phyloP scores from a whole-genome alignment of 2,113 vertebrate species.

The Leuciscus idus region DNA sequence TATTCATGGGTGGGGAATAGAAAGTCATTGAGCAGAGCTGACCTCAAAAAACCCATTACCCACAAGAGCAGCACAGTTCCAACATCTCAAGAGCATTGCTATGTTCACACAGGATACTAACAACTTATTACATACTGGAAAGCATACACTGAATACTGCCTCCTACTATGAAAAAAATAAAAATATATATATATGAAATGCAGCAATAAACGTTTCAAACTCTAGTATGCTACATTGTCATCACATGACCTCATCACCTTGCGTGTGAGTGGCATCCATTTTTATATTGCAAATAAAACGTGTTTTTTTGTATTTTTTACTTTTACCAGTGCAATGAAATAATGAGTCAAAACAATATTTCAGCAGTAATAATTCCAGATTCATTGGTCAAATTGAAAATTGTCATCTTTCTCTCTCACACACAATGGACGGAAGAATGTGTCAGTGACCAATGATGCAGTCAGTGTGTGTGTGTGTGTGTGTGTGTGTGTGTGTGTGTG shows the following conservation, averaged over 20 bases:
- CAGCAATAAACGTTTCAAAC: neutral
- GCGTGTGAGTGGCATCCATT: too few relatives aligned
- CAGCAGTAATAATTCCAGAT: too few relatives aligned
- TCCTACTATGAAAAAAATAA: neutral
- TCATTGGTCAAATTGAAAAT: too few relatives aligned
- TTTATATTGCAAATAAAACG: neutral
- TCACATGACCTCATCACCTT: too few relatives aligned
- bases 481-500: neutral
- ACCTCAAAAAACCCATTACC: neutral
- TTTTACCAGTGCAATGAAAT: too few relatives aligned
- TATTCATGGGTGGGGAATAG: neutral
- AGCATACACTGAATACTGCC: neutral
- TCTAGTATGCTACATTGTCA: too few relatives aligned
- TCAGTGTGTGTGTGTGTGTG: neutral
- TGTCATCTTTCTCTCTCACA: neutral
- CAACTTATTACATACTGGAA: neutral
- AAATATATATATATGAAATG: too few relatives aligned
- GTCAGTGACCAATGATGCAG: conserved; percentile 3
- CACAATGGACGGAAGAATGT: conserved; percentile 5
- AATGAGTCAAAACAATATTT: too few relatives aligned
- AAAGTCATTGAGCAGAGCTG: neutral
- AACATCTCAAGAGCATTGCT: neutral
- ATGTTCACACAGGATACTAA: neutral
- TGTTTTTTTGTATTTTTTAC: too few relatives aligned
- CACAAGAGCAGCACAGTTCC: neutral